Base-by-base conservation (phyloP, 2,888 invertebrate genomes). In the Calephelis perditalis region DNA sequence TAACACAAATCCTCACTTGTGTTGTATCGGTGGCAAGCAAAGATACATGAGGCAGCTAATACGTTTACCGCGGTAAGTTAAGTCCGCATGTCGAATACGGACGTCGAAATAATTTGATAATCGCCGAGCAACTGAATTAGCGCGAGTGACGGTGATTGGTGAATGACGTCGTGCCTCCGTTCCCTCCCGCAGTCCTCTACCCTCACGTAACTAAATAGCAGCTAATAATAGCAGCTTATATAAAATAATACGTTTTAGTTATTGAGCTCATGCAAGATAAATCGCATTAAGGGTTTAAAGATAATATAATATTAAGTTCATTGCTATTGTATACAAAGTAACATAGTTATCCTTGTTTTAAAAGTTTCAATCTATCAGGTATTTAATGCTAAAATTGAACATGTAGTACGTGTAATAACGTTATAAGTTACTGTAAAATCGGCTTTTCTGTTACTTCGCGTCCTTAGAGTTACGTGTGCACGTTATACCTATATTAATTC, bases 21-120 rank as follows among this genome's bases (percentile, higher is more conserved):
- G 79, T 71, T 79, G 82, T 74, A 76, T 78, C 70, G 77, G 72
- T 76, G 66, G 76, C 75, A 78, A 74, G 79, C 82, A 78, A 79
- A 81, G 81, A 85, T 79, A 83, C 86, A 88, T 87, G 82, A 82
- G 81, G 77, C 77, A 74, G 81, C 71, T 78, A 73, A 45, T 72
- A 68, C 72, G 71, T 73, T 77, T 71, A 76, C 75, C 73, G 74
- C 74, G 77, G 74, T 77, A 76, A 78, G 71, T 82, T 75, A 84
- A 73, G 77, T 81, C 80, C 76, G 76, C 82, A 79, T 82, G 72
- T 74, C 79, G 76, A 77, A 81, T 84, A 80, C 75, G 78, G 74
- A 70, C 81, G 72, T 77, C 79, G 76, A 75, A 75, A 72, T 78
- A 75, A 79, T 79, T 80, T 81, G 82, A 83, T 83, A 84, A 82